Conservation (phyloP, 2,888 invertebrate species). For the Smittia sp. region DNA sequence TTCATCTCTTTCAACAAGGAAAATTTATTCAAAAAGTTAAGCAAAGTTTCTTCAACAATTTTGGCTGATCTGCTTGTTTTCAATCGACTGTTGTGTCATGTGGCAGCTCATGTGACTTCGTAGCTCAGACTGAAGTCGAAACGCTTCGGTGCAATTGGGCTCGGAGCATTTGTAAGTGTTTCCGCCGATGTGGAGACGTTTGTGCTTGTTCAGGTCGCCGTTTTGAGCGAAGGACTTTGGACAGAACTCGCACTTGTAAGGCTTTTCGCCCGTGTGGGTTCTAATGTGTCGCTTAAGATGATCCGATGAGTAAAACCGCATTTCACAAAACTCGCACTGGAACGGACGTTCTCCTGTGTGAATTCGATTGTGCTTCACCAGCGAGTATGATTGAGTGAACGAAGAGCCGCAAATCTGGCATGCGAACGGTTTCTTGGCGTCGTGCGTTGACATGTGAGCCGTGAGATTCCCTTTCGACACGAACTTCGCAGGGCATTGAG, state of each 20-base stretch:
- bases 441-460: conserved; percentile 55
- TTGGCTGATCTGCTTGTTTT: too few relatives aligned
- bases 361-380: conserved; percentile 65
- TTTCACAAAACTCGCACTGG: conserved; percentile 45
- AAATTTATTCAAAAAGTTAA: too few relatives aligned
- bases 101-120: conserved; percentile 46
- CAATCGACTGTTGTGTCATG: too few relatives aligned
- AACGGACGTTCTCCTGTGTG: conserved; percentile 62
- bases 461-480: conserved; percentile 58
- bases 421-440: conserved; percentile 61
- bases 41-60: too few relatives aligned
- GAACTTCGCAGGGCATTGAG: conserved; percentile 60
- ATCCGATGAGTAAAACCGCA: conserved; percentile 57
- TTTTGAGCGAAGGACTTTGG: conserved; percentile 60
- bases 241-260: conserved; percentile 58
- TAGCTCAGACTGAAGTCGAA: conserved; percentile 47
- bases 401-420: conserved; percentile 63
- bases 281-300: conserved; percentile 59
- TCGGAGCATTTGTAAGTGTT: conserved; percentile 57
- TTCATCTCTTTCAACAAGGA: too few relatives aligned
- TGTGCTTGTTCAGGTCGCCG: conserved; percentile 59
- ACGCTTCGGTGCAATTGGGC: conserved; percentile 46
- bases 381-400: conserved; percentile 58
- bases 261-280: conserved; percentile 59
- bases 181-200: conserved; percentile 57